Evolutionary conservation across 1,140 invertebrate species (phyloP).

Genomic region (Marisa cornuarietis): DNA sequence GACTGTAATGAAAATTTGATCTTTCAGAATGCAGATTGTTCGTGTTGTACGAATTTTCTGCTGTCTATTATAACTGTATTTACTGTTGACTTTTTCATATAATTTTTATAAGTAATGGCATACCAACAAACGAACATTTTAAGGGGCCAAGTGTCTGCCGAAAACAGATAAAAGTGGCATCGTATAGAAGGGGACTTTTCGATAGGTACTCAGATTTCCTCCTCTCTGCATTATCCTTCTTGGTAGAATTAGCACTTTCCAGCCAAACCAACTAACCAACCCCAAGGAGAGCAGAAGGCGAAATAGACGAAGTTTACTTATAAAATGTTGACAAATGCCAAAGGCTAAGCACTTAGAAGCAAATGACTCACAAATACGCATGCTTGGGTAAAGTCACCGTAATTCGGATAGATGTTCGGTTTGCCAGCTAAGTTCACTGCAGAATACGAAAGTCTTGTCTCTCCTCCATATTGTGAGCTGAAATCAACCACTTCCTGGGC

Average conservation of each 20-base stretch:
- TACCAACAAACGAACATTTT: too few species aligned
- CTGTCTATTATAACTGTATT: too few species aligned
- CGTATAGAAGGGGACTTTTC: too few species aligned
- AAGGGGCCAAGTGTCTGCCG: too few species aligned
- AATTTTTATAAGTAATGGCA: too few species aligned
- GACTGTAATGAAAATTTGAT: too few species aligned
- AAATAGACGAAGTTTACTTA: not conserved
- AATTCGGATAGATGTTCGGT: conserved; percentile 84
- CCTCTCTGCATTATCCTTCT: not conserved
- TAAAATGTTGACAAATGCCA: not conserved
- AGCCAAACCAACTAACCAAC: not conserved
- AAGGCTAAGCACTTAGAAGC: not conserved
- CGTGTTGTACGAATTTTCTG: too few species aligned
- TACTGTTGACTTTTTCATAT: too few species aligned
- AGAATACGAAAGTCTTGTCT: conserved; percentile 86
- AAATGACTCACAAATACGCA: conserved; percentile 81
- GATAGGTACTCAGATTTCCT: not conserved
- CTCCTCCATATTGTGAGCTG: conserved; percentile 89
- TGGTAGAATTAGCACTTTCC: not conserved
- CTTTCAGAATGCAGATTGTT: too few species aligned
- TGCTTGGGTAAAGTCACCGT: conserved; percentile 89
- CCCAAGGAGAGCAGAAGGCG: not conserved
- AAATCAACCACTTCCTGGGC: conserved; percentile 76
- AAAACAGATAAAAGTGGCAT: too few species aligned
- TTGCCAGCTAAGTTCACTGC: conserved; percentile 85